Base-by-base conservation (phyloP, 2,797 vertebrate genomes). In the Megalops cyprinoides region DNA sequence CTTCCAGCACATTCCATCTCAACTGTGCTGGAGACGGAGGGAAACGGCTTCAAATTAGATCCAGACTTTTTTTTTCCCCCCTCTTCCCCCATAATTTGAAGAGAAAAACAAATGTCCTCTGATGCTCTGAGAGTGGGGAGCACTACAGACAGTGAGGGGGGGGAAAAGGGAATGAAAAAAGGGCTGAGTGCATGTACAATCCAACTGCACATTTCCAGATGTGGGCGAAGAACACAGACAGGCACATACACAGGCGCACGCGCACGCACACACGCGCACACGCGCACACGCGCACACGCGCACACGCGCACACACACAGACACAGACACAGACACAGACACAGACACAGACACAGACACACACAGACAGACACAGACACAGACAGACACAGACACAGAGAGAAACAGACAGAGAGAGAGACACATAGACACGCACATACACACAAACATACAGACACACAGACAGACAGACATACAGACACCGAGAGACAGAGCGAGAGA, bases 61-160 rank as follows among this genome's bases (percentile, higher is more conserved):
- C 83, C 84, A 84, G 83, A 83, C 76, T 77, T 80, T 56, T 65
- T 62, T 65, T 12, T 56, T n/a, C 14, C n/a, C n/a, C n/a, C n/a
- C n/a, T n/a, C 6, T 65, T 65, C 7, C 25, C 31, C 44, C 44
- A 14, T 80, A 74, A 82, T 83, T 81, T 56, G 46, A 85, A 74
- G 81, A 87, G 83, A 86, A 86, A 83, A 88, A 85, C 85, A 84
- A 88, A 84, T 82, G 83, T 83, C 37, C 25, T 79, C 78, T 77
- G 78, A 79, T 83, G 84, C 79, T 83, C 73, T 76, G 84, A 28
- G 82, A 83, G 76, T 69, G 80, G 76, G 81, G 83, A 76, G 85
- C 83, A 75, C 65, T 76, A 69, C 78, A 65, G 60, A 37, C 28
- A 65, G 28, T 37, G 60, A 31, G 18, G 31, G 60, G 20, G 18